These are phyloP conservation scores for Mystacornis crossleyi DNA, from an alignment of 2,113 vertebrate genomes.

Conservation along the genomic window DNA sequence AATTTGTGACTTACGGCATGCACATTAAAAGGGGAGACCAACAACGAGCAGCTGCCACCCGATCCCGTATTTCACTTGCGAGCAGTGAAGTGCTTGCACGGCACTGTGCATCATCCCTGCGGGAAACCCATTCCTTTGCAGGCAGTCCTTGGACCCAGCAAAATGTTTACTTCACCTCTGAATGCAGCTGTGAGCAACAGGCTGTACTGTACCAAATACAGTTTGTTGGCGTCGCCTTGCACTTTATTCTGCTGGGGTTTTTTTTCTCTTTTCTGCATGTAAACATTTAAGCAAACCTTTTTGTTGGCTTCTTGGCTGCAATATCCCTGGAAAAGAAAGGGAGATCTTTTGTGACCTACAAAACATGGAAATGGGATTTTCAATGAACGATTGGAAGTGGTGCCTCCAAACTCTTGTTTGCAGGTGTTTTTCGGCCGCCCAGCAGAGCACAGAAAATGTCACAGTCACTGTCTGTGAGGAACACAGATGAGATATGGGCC, in stretches of 20 bases:
- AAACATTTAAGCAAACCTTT: background rate
- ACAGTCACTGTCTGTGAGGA: background rate
- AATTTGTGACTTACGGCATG: background rate
- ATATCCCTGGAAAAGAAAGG: background rate
- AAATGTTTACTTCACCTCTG: background rate
- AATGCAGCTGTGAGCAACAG: background rate
- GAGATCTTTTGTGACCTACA: background rate
- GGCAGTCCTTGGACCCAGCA: background rate
- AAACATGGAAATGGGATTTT: background rate
- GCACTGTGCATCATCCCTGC: background rate
- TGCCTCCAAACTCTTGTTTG: background rate
- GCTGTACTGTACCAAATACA: background rate
- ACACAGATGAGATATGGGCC: background rate
- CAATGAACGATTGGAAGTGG: rapidly evolving
- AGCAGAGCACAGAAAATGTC: background rate
- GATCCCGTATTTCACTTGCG: rapidly evolving
- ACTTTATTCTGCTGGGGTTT: background rate
- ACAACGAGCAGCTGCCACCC: background rate
- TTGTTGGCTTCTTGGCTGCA: background rate
- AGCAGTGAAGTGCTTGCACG: rapidly evolving
- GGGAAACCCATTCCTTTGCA: background rate
- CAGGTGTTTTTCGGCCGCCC: background rate
- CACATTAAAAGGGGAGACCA: background rate
- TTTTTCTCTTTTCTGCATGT: background rate
- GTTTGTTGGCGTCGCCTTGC: rapidly evolving